phyloP scores from a whole-genome alignment of 2,797 vertebrate species.

The Premnoplex brunnescens region DNA sequence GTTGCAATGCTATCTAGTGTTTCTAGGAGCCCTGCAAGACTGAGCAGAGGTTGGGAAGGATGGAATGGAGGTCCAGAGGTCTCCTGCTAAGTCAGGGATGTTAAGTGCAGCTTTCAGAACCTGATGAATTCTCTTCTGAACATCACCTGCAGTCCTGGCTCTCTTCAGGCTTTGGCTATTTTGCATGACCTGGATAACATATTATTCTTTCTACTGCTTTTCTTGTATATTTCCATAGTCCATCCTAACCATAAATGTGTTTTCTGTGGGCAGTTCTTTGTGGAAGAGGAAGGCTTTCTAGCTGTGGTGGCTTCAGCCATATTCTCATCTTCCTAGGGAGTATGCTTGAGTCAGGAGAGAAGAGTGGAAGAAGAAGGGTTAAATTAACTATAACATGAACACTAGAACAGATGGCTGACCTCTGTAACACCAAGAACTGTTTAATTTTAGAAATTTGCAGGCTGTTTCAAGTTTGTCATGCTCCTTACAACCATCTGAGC shows the following conservation, averaged over 20 bases:
- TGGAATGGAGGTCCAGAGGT: background rate
- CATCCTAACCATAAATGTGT: background rate
- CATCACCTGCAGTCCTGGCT: background rate
- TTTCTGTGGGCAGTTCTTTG: background rate
- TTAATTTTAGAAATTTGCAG: constrained; percentile 44
- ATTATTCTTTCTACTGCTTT: background rate
- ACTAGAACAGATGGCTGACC: constrained; percentile 48
- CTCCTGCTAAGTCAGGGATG: background rate
- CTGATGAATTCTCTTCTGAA: background rate
- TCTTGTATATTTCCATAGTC: background rate
- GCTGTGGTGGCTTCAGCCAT: background rate
- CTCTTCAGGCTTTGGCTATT: background rate
- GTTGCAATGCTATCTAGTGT: background rate
- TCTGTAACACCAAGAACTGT: constrained; percentile 4
- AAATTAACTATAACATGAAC: background rate
- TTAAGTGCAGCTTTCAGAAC: background rate
- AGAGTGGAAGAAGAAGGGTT: background rate
- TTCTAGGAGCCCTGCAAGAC: background rate
- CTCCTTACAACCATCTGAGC: background rate
- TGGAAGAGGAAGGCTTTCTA: background rate
- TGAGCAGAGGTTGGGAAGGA: background rate
- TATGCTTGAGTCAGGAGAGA: background rate
- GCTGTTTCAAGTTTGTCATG: background rate
- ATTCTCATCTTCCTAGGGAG: background rate
- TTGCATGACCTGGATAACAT: background rate